These are phyloP conservation scores for Ara ararauna DNA, from an alignment of 2,797 vertebrate species.

Conservation along the genomic window DNA sequence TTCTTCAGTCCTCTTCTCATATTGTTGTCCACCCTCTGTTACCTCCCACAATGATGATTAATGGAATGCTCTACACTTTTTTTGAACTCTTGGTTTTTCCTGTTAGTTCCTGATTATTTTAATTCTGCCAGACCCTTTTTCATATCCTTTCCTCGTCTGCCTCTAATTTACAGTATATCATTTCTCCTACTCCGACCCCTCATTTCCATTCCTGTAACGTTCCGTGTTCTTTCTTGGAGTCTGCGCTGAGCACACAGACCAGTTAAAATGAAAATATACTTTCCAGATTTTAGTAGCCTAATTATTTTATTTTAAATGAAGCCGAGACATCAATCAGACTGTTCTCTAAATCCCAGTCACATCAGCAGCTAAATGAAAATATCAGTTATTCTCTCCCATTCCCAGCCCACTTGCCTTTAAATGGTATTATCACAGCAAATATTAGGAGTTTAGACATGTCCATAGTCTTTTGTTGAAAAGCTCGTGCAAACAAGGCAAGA, in stretches of 20 bases:
- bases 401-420: constrained; percentile 64
- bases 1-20: constrained; percentile 15
- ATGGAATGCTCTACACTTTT: constrained; percentile 57
- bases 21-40: constrained; percentile 62
- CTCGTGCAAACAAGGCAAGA: constrained; percentile 55
- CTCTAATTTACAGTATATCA: constrained; percentile 68
- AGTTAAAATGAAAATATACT: constrained; percentile 76
- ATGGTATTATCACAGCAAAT: constrained; percentile 71
- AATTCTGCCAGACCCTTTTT: constrained; percentile 70
- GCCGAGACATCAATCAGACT: constrained; percentile 51
- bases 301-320: constrained; percentile 78
- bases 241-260: constrained; percentile 45
- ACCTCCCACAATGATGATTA: constrained; percentile 70
- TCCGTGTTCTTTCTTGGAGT: constrained; percentile 39
- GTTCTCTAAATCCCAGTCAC: constrained; percentile 68
- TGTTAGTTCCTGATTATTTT: constrained; percentile 76
- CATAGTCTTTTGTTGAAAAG: constrained; percentile 58
- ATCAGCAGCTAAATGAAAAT: constrained; percentile 70
- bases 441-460: constrained; percentile 70
- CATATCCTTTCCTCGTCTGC: constrained; percentile 62
- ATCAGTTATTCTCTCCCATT: constrained; percentile 66
- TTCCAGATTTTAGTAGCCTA: constrained; percentile 71
- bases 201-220: constrained; percentile 68
- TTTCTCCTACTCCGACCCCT: constrained; percentile 57
- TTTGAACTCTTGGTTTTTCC: constrained; percentile 72